Evolutionary conservation across 2,888 invertebrate species (phyloP).

Genomic region (Stenurella melanura): DNA sequence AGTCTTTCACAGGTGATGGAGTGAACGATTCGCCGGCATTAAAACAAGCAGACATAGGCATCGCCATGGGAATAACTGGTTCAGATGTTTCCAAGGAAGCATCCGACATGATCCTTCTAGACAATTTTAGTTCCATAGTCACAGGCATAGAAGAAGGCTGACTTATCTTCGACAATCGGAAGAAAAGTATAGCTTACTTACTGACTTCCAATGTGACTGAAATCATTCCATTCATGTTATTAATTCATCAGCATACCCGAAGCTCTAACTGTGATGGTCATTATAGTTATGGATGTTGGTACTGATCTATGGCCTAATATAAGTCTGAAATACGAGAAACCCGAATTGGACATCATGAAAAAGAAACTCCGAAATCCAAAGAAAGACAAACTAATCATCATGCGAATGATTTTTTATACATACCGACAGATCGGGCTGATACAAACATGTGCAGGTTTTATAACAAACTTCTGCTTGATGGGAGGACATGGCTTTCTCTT

Average conservation of each 20-base stretch:
- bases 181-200: slow-evolving; percentile 86
- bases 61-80: slow-evolving; percentile 50
- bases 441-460: no score
- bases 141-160: slow-evolving; percentile 95
- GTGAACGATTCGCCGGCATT: slow-evolving; percentile 92
- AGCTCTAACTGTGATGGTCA: slow-evolving; percentile 49
- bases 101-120: slow-evolving; percentile 98
- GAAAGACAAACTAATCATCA: no score
- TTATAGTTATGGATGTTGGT: slow-evolving; percentile 52
- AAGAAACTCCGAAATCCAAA: no score
- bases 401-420: no score
- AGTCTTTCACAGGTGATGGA: slow-evolving; percentile 91
- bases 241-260: slow-evolving; percentile 49
- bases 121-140: slow-evolving; percentile 98
- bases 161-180: slow-evolving; percentile 84
- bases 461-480: no score
- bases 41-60: slow-evolving; percentile 89
- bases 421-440: no score
- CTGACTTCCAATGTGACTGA: slow-evolving; percentile 52
- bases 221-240: slow-evolving; percentile 49
- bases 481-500: no score
- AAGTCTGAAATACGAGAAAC: no score
- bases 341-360: no score
- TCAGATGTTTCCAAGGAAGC: slow-evolving; percentile 97
- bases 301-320: no score